These are phyloP conservation scores for Peromyscus leucopus DNA, from an alignment of 2,113 vertebrate species.

Conservation along the genomic window DNA sequence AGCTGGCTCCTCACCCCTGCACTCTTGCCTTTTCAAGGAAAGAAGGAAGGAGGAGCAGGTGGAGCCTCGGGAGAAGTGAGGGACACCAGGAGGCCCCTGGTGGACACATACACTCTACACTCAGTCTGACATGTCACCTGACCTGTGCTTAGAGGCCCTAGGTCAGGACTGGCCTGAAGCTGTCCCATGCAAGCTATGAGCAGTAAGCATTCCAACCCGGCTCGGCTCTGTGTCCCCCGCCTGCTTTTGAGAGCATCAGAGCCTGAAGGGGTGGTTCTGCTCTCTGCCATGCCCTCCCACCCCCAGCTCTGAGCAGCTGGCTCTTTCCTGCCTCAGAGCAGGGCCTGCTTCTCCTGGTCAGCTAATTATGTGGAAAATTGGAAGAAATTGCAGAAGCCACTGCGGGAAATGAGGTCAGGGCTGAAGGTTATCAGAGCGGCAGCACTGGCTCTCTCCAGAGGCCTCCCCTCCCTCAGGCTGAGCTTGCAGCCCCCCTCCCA, in stretches of 20 bases:
- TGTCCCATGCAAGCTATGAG: rapidly evolving
- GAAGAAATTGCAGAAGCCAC: constrained; percentile 79
- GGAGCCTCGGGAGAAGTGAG: neutral
- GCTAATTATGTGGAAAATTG: constrained; percentile 86
- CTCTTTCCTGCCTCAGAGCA: constrained; percentile 47
- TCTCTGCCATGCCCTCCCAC: neutral
- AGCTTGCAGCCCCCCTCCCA: neutral
- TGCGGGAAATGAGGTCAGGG: constrained; percentile 79
- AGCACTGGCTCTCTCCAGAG: neutral
- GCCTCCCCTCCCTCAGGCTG: neutral
- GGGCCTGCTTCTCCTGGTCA: constrained; percentile 70
- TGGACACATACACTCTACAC: rapidly evolving
- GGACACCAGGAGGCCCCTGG: neutral
- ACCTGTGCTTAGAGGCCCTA: neutral
- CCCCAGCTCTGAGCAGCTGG: neutral
- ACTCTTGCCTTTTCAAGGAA: neutral
- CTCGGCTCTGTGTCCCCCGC: too few species aligned
- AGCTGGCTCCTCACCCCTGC: neutral
- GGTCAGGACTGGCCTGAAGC: neutral
- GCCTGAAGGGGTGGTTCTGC: neutral
- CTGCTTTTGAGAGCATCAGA: neutral
- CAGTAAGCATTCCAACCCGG: neutral
- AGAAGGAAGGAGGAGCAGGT: neutral
- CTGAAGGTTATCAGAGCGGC: constrained; percentile 76
- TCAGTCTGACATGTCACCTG: rapidly evolving